These are phyloP conservation scores for Lacerta viridis DNA, from an alignment of 2,797 vertebrate species.

Conservation along the genomic window DNA sequence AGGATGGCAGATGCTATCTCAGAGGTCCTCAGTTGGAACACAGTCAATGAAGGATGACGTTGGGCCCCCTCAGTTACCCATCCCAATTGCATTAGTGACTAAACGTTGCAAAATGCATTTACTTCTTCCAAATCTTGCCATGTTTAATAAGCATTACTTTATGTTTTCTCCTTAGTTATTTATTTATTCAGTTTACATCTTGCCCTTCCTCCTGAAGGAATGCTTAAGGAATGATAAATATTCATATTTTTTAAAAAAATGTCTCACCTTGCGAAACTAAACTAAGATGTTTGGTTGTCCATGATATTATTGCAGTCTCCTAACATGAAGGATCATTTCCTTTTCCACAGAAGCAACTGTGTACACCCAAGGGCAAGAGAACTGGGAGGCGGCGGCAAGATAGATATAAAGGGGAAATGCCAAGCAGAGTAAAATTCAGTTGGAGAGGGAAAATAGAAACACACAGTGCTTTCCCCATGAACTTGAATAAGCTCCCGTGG, in stretches of 20 bases:
- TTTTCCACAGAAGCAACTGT: not conserved
- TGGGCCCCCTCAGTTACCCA: not conserved
- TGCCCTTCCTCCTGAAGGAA: too few relatives aligned
- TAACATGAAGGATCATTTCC: conserved; percentile 20
- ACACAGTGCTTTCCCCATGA: not conserved
- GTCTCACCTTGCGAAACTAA: conserved; percentile 45
- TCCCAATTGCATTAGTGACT: not conserved
- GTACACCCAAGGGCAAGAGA: not conserved
- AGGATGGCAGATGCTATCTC: not conserved
- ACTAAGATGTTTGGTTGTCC: conserved; percentile 49
- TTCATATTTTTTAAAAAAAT: conserved; percentile 14
- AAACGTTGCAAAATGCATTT: not conserved
- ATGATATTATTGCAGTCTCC: conserved; percentile 19
- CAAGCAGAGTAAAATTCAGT: not conserved
- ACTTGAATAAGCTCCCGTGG: not conserved
- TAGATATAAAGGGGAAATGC: not conserved
- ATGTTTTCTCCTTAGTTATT: conserved; percentile 5
- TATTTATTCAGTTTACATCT: too few relatives aligned
- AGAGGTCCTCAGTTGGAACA: not conserved
- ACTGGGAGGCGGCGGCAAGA: not conserved
- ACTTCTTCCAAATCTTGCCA: conserved; percentile 28
- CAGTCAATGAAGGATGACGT: not conserved
- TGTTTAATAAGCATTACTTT: conserved; percentile 38
- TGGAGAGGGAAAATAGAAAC: not conserved
- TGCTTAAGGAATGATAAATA: not conserved